These are phyloP conservation scores for Arvicanthis niloticus DNA, from an alignment of 2,113 vertebrate species.

Conservation along the genomic window DNA sequence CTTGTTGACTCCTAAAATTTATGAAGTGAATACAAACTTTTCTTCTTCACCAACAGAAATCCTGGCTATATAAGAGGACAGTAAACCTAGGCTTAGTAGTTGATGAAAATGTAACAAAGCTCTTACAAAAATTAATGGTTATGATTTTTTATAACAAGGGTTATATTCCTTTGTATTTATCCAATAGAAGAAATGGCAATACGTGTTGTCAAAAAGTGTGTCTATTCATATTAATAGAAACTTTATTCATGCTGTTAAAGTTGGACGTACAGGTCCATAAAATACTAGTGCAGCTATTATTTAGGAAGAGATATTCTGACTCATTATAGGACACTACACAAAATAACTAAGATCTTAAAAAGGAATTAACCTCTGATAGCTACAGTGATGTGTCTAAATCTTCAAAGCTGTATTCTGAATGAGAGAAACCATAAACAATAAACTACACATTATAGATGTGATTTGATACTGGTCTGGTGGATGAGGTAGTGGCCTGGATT, in stretches of 20 bases:
- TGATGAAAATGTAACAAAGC: not conserved
- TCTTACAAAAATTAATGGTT: not conserved
- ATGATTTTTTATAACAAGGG: not conserved
- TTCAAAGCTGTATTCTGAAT: not conserved
- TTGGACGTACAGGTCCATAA: not conserved
- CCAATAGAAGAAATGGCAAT: not conserved
- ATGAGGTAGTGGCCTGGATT: not conserved
- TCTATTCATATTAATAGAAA: not conserved
- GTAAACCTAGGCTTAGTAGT: not conserved
- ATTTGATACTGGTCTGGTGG: not conserved
- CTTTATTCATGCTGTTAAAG: not conserved
- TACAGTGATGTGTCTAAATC: not conserved
- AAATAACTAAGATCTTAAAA: not conserved
- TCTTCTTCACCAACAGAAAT: conserved; percentile 38
- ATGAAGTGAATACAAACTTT: not conserved
- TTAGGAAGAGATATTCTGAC: not conserved
- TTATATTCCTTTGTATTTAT: not conserved
- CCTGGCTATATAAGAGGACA: not conserved
- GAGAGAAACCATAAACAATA: not conserved
- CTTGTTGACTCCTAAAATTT: not conserved
- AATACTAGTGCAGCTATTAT: not conserved
- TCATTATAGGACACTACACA: not conserved
- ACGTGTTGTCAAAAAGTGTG: not conserved
- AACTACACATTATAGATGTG: not conserved
- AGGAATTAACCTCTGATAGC: not conserved